A percentile compares a stretch with the other conserved stretches of the same genome.
These are phyloP conservation scores for Xiphias gladius DNA, from an alignment of 2,113 vertebrate species.

Conservation along the genomic window DNA sequence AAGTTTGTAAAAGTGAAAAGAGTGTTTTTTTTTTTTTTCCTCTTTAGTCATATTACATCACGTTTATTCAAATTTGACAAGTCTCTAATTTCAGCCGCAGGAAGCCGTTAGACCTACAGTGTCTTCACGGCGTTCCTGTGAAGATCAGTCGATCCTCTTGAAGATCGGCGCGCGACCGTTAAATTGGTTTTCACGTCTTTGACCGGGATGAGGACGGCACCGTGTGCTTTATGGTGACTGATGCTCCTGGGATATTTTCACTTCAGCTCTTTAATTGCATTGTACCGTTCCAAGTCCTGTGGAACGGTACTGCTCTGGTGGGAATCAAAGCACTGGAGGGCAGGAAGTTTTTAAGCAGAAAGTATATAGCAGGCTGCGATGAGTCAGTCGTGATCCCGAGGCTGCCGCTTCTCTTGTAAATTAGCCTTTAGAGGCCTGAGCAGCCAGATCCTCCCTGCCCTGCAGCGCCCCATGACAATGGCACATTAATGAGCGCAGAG, in stretches of 20 bases:
- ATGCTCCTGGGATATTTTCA: conserved; percentile 9
- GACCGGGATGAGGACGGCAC: conserved; percentile 15
- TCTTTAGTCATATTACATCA: conserved; percentile 23
- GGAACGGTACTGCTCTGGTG: too few species aligned
- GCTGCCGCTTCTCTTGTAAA: conserved; percentile 54
- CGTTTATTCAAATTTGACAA: conserved; percentile 23
- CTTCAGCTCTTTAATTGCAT: conserved; percentile 54
- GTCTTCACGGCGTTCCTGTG: neutral
- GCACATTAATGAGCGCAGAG: conserved; percentile 47
- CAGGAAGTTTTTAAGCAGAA: conserved; percentile 51
- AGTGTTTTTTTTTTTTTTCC: conserved; percentile 6
- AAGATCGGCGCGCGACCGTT: neutral
- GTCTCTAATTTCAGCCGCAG: conserved; percentile 25
- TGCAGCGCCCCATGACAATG: conserved; percentile 20
- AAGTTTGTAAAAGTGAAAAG: conserved; percentile 43
- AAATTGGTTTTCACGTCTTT: conserved; percentile 31
- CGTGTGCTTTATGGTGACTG: conserved; percentile 22
- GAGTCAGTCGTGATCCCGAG: conserved; percentile 53
- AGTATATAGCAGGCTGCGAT: conserved; percentile 15
- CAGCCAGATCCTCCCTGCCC: conserved; percentile 45
- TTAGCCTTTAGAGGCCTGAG: conserved; percentile 59
- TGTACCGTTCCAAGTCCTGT: neutral
- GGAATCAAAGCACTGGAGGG: conserved; percentile 58
- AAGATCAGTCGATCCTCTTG: conserved; percentile 38
- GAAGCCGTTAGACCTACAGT: neutral